Evolutionary conservation across 2,113 vertebrate species (phyloP), one percentile per base, ranked within the genome.

Genomic region (Axis porcinus): DNA sequence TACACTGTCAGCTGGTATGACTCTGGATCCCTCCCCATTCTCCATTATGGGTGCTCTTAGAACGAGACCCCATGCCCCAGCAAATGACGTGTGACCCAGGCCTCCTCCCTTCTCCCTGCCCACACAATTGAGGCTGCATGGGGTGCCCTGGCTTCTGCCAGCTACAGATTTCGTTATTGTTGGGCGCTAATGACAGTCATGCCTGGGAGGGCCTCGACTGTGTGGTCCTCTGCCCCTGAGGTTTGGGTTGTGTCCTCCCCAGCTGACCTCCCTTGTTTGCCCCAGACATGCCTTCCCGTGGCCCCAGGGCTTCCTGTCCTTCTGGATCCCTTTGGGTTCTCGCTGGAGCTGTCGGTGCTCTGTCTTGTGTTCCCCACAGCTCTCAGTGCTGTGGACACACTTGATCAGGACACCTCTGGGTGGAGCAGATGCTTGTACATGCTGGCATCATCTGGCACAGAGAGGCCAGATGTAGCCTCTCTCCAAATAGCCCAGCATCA

Each of bases 361-460:
- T 19, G 27, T 33, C 36, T 47, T 3, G 1, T 58, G 50, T 85
- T 58, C 43, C 10, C 57, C 2, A 5, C 4, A 79, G 50, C 70
- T 21, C 17, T 25, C 11, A 45, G 91, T 30, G 4, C 25, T 36
- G 3, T 57, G 74, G 81, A 50, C 52, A 9, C 23, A 52, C 15
- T 64, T 1, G 11, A 62, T 43, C 27, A 45, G 47, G 74, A 78
- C 27, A 8, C 12, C 6, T n/a, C n/a, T 19, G 43, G n/a, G 64
- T 52, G 11, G 30, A 54, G n/a, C 23, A 28, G 19, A 57, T 30
- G 7, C 23, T 36, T 1, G 0, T 28, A 14, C 50, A 12, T 83
- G 54, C 21, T 0, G 1, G 4, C 30, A 6, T 58, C 5, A 0
- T 81, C 43, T 8, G 1, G 40, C 67, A 6, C 28, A 3, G 50